phyloP scores from a whole-genome alignment of 2,797 vertebrate species.

The Acrossocheilus wenchowensis region DNA sequence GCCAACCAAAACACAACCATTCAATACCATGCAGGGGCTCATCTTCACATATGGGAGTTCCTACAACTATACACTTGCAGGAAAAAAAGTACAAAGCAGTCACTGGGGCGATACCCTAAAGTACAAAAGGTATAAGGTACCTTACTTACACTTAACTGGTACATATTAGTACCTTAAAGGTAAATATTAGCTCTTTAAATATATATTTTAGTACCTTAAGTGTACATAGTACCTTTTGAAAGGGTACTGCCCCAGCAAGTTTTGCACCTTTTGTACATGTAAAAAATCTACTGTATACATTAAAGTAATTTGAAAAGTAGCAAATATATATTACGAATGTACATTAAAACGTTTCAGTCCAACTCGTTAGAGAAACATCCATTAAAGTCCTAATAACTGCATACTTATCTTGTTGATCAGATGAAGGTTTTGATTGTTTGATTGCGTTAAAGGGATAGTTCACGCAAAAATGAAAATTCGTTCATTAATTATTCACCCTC shows the following conservation, averaged over 20 bases:
- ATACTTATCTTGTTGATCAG: neutral
- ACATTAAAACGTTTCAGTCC: neutral
- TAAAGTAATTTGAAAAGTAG: neutral
- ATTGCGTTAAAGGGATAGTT: neutral
- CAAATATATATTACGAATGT: neutral
- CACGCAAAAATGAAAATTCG: neutral
- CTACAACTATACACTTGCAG: neutral
- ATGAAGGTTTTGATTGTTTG: neutral
- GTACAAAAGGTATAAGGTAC: no score
- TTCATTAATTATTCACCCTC: neutral
- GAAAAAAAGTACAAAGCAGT: neutral
- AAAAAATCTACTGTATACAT: neutral
- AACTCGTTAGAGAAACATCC: neutral
- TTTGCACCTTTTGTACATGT: no score
- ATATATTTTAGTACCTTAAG: no score
- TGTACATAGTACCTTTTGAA: neutral
- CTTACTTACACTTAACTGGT: no score
- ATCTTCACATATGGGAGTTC: neutral
- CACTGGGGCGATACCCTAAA: neutral
- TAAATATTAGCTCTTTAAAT: no score
- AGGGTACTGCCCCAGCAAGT: neutral
- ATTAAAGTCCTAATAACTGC: neutral
- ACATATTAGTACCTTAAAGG: no score
- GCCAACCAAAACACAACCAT: constrained; percentile 38
- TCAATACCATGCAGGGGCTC: neutral